Evolutionary conservation across 2,797 vertebrate genomes (phyloP), one percentile per base, ranked within the genome.

Genomic region (Hoplostethus mediterraneus): DNA sequence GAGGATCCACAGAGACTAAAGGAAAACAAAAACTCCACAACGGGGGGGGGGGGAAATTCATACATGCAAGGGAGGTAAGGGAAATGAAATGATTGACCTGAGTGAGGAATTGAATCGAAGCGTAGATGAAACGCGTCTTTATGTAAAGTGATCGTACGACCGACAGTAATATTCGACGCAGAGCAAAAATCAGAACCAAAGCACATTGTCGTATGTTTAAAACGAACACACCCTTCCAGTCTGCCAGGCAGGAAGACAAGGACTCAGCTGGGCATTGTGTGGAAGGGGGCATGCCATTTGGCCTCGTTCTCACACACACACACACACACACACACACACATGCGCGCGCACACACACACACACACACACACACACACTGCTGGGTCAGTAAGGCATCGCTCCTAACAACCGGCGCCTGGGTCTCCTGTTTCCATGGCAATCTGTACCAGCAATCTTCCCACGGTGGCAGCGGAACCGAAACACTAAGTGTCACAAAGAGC

Each of bases 381-480:
- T 85, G 80, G 83, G 88, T 90, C 82, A 81, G 77, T 75, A 86
- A 89, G 83, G 82, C 87, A 89, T 78, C 40, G 57, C 80, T 90
- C 80, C 84, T 79, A 87, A 94, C 90, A 90, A 84, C 88, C 86
- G 91, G 90, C 80, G 89, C 88, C 90, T 87, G 81, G 88, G 84
- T 87, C 88, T 88, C 75, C 65, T 77, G 89, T 94, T 92, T 86
- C 93, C 91, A 94, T 94, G 93, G 89, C 84, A 90, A 91, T 90
- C 86, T 80, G 71, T 38, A 53, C 76, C 76, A 87, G 89, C 77
- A 72, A 90, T 91, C 92, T 94, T 95, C 94, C 94, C 94, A 95
- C 92, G 90, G 90, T 93, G 85, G 89, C 84, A 81, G 87, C 64
- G 76, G 90, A 92, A 85, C 80, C 73, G n/a, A 40, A 59, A 71